A percentile compares a stretch with the other conserved stretches of the same genome.
These are phyloP conservation scores for Agonopterix alstromeriana DNA, from an alignment of 2,888 invertebrate genomes.

Conservation along the genomic window DNA sequence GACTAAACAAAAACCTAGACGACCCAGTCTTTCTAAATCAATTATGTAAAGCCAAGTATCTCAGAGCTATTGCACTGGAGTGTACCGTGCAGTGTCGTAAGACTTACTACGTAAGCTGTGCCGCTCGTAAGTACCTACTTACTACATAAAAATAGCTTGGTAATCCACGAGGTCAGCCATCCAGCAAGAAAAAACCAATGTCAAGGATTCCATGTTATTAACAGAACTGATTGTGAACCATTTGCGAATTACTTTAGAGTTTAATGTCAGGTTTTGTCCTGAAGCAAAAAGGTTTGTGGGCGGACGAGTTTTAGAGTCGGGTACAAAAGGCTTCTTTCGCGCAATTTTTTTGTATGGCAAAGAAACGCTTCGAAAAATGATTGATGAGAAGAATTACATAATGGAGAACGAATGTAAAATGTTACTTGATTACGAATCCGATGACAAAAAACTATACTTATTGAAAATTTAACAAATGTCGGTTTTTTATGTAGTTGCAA, in stretches of 20 bases:
- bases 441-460: too few relatives aligned
- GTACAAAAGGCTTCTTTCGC: slow-evolving; percentile 18
- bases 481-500: too few relatives aligned
- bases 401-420: neutral
- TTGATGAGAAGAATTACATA: neutral
- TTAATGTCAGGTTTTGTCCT: slow-evolving; percentile 10
- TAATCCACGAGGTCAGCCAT: slow-evolving; percentile 13
- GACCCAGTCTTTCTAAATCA: too few relatives aligned
- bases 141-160: neutral
- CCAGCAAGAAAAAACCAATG: slow-evolving; percentile 25
- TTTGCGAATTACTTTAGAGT: slow-evolving; percentile 11
- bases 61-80: neutral
- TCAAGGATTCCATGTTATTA: slow-evolving; percentile 25
- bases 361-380: neutral
- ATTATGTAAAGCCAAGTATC: neutral
- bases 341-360: slow-evolving; percentile 15
- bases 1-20: too few relatives aligned
- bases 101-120: neutral
- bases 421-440: too few relatives aligned
- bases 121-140: neutral
- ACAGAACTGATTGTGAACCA: slow-evolving; percentile 14
- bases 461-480: too few relatives aligned
- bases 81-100: neutral
- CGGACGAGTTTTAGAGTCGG: slow-evolving; percentile 25
- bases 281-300: slow-evolving; percentile 23